phyloP scores from a whole-genome alignment of 2,797 vertebrate genomes.

The Pipistrellus nathusii region DNA sequence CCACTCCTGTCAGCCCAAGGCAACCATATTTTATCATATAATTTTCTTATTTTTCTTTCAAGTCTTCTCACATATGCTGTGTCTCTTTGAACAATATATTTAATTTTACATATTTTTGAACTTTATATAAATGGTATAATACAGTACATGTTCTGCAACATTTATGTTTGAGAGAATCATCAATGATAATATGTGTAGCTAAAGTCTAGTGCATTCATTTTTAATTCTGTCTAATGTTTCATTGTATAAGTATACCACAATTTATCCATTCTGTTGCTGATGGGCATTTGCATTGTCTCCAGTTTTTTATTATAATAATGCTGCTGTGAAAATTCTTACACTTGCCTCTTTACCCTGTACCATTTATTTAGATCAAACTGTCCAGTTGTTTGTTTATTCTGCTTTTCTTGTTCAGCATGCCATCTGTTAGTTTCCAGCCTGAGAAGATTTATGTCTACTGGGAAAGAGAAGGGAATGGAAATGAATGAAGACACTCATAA shows the following conservation, averaged over 20 bases:
- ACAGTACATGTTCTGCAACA: background rate
- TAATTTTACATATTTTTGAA: slow-evolving; percentile 50
- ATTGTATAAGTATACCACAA: background rate
- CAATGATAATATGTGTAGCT: background rate
- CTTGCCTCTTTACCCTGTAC: background rate
- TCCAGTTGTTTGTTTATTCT: background rate
- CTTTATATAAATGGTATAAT: background rate
- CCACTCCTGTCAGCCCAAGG: background rate
- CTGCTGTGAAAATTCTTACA: background rate
- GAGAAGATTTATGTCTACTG: background rate
- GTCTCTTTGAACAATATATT: background rate
- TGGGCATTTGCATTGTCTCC: background rate
- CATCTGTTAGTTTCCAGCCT: slow-evolving; percentile 26
- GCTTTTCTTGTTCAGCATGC: background rate
- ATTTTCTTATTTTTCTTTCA: slow-evolving; percentile 46
- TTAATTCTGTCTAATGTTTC: slow-evolving; percentile 4
- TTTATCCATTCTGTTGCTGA: background rate
- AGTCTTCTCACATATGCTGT: background rate
- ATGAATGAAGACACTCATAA: background rate
- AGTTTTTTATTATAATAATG: slow-evolving; percentile 36
- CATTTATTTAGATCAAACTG: background rate
- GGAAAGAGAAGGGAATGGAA: slow-evolving; percentile 24
- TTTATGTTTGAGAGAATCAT: slow-evolving; percentile 55
- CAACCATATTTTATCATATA: background rate
- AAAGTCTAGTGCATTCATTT: background rate